These are phyloP conservation scores for Streptopelia turtur DNA, from an alignment of 2,797 vertebrate species.

Conservation along the genomic window DNA sequence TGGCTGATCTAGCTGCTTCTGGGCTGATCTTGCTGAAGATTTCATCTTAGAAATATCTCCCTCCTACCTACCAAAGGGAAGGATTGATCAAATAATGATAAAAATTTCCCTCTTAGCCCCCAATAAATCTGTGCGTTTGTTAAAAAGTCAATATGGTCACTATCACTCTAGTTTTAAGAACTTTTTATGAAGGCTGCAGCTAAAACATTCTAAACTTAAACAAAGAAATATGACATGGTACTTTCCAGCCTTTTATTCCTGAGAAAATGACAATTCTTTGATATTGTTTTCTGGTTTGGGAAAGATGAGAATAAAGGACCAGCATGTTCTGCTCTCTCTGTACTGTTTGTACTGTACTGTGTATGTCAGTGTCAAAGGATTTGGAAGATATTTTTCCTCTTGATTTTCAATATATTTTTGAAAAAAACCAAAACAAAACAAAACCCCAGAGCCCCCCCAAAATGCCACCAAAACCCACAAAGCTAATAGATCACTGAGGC, in stretches of 20 bases:
- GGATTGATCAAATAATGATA: not conserved
- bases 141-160: not conserved
- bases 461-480: not conserved
- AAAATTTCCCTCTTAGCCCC: not conserved
- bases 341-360: not conserved
- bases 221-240: not conserved
- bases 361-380: not conserved
- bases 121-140: not conserved
- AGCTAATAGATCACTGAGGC: not conserved
- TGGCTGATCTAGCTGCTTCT: not conserved
- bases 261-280: not conserved
- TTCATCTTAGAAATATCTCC: not conserved
- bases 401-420: not conserved
- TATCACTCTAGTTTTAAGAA: not conserved
- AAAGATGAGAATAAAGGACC: not conserved
- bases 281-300: not conserved
- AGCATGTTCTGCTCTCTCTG: not conserved
- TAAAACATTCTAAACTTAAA: not conserved
- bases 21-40: not conserved
- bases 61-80: not conserved
- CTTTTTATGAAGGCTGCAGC: not conserved
- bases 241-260: not conserved
- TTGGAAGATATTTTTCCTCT: not conserved
- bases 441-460: no score
- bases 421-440: not conserved